Evolutionary conservation across 1,140 invertebrate species (phyloP).

Genomic region (Cotesia typhae): DNA sequence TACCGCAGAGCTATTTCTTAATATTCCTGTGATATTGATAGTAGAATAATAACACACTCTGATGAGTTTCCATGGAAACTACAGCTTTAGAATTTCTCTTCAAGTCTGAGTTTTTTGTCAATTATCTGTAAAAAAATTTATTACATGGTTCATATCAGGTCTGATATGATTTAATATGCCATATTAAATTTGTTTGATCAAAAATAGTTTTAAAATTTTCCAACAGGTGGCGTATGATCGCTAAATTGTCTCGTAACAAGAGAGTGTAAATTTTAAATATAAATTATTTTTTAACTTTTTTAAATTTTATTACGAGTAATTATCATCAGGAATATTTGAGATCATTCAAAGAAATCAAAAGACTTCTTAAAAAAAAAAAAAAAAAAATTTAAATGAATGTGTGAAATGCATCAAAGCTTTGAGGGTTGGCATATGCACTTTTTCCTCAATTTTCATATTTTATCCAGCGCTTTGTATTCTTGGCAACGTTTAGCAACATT

Average conservation of each 20-base stretch:
- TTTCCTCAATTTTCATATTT: constrained; percentile 50
- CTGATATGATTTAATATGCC: too few species aligned
- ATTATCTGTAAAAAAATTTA: constrained; percentile 9
- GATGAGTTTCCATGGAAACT: constrained; percentile 31
- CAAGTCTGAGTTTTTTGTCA: too few species aligned
- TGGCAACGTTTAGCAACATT: constrained; percentile 47
- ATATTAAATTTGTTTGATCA: too few species aligned
- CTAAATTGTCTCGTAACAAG: too few species aligned
- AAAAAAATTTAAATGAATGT: background rate
- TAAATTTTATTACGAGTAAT: too few species aligned
- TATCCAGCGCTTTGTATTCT: constrained; percentile 58
- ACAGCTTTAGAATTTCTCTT: background rate
- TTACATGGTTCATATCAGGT: background rate
- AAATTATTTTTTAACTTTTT: too few species aligned
- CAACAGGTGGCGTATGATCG: too few species aligned
- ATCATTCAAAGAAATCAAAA: too few species aligned
- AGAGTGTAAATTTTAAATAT: too few species aligned
- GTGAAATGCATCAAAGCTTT: constrained; percentile 43
- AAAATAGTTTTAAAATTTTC: too few species aligned
- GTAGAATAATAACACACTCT: constrained; percentile 16
- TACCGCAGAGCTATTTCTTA: constrained; percentile 41
- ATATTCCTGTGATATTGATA: constrained; percentile 35
- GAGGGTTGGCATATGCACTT: constrained; percentile 56
- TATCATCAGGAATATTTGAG: too few species aligned
- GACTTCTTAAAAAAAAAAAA: background rate